phyloP scores from a whole-genome alignment of 1,140 invertebrate genomes.

The Lordiphosa collinella region DNA sequence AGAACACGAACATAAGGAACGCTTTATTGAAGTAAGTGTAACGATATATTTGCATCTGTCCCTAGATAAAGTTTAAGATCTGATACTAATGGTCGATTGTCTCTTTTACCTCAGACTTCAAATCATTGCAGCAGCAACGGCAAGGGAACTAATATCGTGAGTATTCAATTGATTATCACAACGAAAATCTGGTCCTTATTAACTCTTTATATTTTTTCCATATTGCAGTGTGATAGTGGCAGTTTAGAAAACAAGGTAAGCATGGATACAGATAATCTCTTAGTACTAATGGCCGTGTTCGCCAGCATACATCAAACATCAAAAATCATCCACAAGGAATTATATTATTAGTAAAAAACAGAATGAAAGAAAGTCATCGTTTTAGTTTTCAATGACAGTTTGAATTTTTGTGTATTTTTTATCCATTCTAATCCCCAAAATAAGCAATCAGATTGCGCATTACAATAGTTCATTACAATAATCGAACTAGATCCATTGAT shows the following conservation, averaged over 20 bases:
- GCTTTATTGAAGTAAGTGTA: conserved; percentile 50
- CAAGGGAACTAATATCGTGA: conserved; percentile 69
- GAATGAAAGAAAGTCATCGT: too few relatives aligned
- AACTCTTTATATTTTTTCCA: conserved; percentile 33
- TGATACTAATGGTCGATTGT: neutral
- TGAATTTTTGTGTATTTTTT: too few relatives aligned
- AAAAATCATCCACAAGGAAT: too few relatives aligned
- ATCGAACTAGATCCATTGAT: too few relatives aligned
- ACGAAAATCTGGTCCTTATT: conserved; percentile 9
- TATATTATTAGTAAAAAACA: too few relatives aligned
- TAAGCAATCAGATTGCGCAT: too few relatives aligned
- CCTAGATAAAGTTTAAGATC: neutral
- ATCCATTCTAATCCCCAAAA: too few relatives aligned
- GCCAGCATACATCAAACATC: too few relatives aligned
- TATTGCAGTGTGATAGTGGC: conserved; percentile 93
- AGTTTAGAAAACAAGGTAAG: conserved; percentile 92
- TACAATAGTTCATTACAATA: too few relatives aligned
- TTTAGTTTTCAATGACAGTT: too few relatives aligned
- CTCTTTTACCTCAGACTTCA: conserved; percentile 28
- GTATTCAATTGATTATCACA: conserved; percentile 21
- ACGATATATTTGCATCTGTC: neutral
- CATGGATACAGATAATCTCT: neutral
- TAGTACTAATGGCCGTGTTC: too few relatives aligned
- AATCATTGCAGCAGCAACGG: conserved; percentile 55
- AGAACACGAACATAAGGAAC: conserved; percentile 43